These are phyloP conservation scores for Melieria picta DNA, from an alignment of 2,888 invertebrate genomes.

Conservation along the genomic window DNA sequence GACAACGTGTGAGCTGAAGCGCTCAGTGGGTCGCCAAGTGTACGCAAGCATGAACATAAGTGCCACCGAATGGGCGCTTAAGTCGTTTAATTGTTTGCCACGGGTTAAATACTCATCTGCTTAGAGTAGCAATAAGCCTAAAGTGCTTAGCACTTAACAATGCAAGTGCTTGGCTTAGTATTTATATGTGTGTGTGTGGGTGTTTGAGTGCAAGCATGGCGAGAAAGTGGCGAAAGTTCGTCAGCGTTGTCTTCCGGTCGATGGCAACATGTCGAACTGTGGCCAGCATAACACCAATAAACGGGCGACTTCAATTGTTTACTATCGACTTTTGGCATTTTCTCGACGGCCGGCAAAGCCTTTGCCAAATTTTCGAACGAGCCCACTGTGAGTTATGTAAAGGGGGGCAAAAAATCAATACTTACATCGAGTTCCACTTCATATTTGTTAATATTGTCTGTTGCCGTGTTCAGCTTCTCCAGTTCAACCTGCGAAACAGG, in stretches of 20 bases:
- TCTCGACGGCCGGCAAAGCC: no score
- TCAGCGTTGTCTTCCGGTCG: no score
- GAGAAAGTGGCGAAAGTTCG: no score
- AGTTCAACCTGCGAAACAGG: slow-evolving; percentile 75
- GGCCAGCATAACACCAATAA: not conserved
- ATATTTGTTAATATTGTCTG: slow-evolving; percentile 90
- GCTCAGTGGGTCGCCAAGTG: no score
- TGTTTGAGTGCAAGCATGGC: not conserved
- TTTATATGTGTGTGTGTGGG: not conserved
- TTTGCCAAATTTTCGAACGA: no score
- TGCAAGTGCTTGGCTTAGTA: not conserved
- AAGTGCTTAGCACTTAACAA: slow-evolving; percentile 4
- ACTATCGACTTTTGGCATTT: not conserved
- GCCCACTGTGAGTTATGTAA: no score
- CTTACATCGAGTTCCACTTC: slow-evolving; percentile 88
- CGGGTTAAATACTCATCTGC: slow-evolving; percentile 14
- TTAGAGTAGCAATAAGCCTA: slow-evolving; percentile 13
- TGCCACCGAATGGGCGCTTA: slow-evolving; percentile 10
- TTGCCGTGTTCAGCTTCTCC: slow-evolving; percentile 88
- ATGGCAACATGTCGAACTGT: not conserved
- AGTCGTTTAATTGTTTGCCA: slow-evolving; percentile 15
- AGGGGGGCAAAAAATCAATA: slow-evolving; percentile 38
- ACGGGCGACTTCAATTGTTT: not conserved
- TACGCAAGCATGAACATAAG: not conserved
- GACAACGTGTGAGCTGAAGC: no score